Evolutionary conservation across 2,797 vertebrate species (phyloP), one percentile per base, ranked within the genome.

Genomic region (Epinephelus coioides): DNA sequence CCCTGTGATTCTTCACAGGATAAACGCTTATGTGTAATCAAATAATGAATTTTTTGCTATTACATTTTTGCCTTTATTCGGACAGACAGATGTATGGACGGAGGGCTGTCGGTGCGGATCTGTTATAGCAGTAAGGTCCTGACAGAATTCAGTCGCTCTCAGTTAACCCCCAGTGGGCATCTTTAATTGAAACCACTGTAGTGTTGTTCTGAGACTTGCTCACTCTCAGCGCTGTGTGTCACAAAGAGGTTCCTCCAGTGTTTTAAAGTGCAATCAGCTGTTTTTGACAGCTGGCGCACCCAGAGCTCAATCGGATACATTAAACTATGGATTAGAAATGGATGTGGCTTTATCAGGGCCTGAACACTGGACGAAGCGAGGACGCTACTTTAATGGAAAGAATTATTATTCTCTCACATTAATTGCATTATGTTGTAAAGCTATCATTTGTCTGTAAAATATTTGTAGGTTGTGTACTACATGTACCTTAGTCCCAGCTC

Each of bases 241-340:
- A 57, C 38, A 43, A 50, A 47, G 4, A 54, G 3, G 5, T 53
- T 70, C 14, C 43, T 63, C 19, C 51, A n/a, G 47, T 77, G 78
- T 76, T 79, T 76, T 54, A 25, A 83, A 64, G 73, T 61, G 71
- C 62, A 61, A 55, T 81, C 62, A 80, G 73, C 79, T 73, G 81
- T 60, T 77, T 64, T 66, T 74, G 66, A 68, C 59, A 67, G 82
- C 79, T 44, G 76, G 18, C 69, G 67, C 13, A 54, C 27, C 49
- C 34, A 62, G 30, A 73, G 50, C 53, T 75, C 63, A 56, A 49
- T 17, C n/a, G 25, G 69, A 34, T 76, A 19, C 62, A 50, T 61
- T 57, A 62, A 84, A 72, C 66, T 61, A 78, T 66, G 18, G 27
- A 44, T 43, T 50, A 25, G 11, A 67, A 70, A 66, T 30, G 38